Conservation (phyloP, 2,888 invertebrate genomes). For the Thalpophila matura region DNA sequence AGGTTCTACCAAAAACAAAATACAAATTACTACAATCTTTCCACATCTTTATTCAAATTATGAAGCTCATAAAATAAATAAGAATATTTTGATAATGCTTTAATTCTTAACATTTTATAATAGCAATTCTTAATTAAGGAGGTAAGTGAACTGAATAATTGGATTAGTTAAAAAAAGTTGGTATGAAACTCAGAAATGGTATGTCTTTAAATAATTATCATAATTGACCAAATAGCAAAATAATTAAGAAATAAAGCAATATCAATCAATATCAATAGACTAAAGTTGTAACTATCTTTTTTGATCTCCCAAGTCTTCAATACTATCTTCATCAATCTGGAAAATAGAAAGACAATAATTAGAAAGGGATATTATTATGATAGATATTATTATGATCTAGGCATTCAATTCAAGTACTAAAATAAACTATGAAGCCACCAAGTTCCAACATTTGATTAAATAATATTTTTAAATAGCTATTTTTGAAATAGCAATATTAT, state of each 20-base stretch:
- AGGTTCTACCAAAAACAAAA: conserved; percentile 10
- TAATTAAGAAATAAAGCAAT: conserved; percentile 69
- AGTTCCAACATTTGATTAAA: too few relatives aligned
- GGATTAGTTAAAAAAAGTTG: not conserved
- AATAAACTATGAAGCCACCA: too few relatives aligned
- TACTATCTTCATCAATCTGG: conserved; percentile 95
- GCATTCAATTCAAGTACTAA: too few relatives aligned
- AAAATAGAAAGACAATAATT: conserved; percentile 10
- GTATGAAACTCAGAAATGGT: not conserved
- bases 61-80: conserved; percentile 97
- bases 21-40: conserved; percentile 34
- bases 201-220: not conserved
- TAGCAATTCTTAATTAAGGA: too few relatives aligned
- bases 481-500: too few relatives aligned
- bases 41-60: conserved; percentile 72
- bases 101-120: conserved; percentile 54
- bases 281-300: conserved; percentile 59
- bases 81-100: conserved; percentile 84
- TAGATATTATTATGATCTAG: too few relatives aligned
- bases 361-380: not conserved
- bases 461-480: too few relatives aligned
- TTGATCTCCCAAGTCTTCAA: conserved; percentile 96
- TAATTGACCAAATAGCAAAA: not conserved
- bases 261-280: conserved; percentile 62
- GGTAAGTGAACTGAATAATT: too few relatives aligned